Evolutionary conservation across 2,797 vertebrate genomes (phyloP), one percentile per base, ranked within the genome.

Genomic region (Remorina albescens): DNA sequence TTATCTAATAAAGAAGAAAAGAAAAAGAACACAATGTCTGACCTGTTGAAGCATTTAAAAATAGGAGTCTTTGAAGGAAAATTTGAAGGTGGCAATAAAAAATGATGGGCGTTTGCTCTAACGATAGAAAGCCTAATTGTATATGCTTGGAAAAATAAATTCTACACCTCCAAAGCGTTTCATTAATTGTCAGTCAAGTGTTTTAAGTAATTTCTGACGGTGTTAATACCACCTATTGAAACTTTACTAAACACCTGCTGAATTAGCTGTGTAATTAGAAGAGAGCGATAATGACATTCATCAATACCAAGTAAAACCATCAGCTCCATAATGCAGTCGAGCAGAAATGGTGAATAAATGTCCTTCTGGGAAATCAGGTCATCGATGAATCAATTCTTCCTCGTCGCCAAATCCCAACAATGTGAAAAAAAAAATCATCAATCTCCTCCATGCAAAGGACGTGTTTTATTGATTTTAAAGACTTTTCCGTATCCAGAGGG

Each of bases 401-500:
- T 44, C 56, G 72, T 74, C 55, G 57, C 68, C 6, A 3, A 67
- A 76, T 26, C 60, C 60, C 53, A 72, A 73, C 69, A 56, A 49
- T 28, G 71, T 57, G 41, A 37, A 25, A 28, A 37, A 62, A 71
- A 53, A 23, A 60, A 49, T 71, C 60, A 67, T 64, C 37, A 21
- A 78, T 76, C 58, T 57, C 39, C 25, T 55, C 42, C 21, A 49
- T 39, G 64, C 64, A 76, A 66, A 80, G 78, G 67, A 84, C 83
- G 61, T 47, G 44, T 65, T 73, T 34, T 51, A 84, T 87, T 79
- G 81, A 83, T 90, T 79, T 74, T 15, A 54, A 68, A 69, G 49
- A 61, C 34, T 81, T 82, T 49, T 32, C 30, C 67, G 51, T 70
- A 71, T 69, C 62, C 49, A 41, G 10, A 37, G 78, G 69, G 70